These are phyloP conservation scores for Folsomia candida DNA, from an alignment of 2,888 invertebrate species.

Conservation along the genomic window DNA sequence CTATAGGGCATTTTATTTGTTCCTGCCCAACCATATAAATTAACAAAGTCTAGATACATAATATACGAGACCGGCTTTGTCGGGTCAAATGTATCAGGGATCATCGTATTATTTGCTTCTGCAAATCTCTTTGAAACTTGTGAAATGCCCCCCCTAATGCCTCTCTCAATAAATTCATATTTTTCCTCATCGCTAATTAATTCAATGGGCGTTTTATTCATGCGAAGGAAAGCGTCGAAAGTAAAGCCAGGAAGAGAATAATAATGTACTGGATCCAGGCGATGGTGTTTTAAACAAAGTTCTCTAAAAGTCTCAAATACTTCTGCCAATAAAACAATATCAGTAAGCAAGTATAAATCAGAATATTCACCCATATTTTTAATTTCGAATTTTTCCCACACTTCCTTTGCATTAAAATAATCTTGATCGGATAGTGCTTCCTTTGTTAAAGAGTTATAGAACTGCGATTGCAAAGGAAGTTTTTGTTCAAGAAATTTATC, in stretches of 20 bases:
- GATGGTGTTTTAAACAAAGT: constrained; percentile 37
- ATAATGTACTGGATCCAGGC: constrained; percentile 47
- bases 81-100: constrained; percentile 1
- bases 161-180: constrained; percentile 14
- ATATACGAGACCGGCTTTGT: constrained; percentile 13
- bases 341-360: constrained; percentile 46
- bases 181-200: constrained; percentile 1
- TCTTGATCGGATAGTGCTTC: constrained; percentile 38
- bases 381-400: constrained; percentile 41
- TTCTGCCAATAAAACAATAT: constrained; percentile 46
- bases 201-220: constrained; percentile 10
- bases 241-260: constrained; percentile 44
- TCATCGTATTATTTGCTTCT: constrained; percentile 40
- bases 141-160: constrained; percentile 30
- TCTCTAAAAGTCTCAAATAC: constrained; percentile 51
- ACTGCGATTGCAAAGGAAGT: constrained; percentile 16
- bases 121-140: constrained; percentile 32
- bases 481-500: constrained; percentile 15
- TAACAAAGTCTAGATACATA: constrained; percentile 22
- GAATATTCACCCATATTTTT: constrained; percentile 47
- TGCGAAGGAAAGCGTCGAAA: constrained; percentile 19
- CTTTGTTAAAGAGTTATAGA: constrained; percentile 15
- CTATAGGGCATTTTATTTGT: constrained; percentile 1
- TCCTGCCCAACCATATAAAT: constrained; percentile 22
- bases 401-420: constrained; percentile 41